Conservation (phyloP, 2,113 vertebrate species). For the Dromaius novaehollandiae region DNA sequence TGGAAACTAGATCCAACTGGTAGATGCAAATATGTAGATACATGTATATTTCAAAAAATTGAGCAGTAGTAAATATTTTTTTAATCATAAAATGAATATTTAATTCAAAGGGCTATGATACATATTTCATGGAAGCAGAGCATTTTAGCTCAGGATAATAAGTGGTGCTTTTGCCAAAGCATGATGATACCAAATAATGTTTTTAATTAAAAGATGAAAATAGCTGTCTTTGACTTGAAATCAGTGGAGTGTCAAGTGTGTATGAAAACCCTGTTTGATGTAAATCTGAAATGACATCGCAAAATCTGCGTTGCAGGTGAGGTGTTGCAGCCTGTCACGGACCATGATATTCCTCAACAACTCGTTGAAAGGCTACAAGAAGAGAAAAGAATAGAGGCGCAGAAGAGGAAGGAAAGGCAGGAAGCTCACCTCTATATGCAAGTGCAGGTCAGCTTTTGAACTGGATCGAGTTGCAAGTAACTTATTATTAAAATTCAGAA, state of each 20-base stretch:
- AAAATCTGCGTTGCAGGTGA: constrained; percentile 80
- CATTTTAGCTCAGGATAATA: not conserved
- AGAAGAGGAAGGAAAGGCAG: constrained; percentile 98
- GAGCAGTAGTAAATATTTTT: not conserved
- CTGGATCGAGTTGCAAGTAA: not conserved
- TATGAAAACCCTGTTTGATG: not conserved
- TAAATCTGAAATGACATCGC: not conserved
- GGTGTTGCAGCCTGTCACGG: constrained; percentile 93
- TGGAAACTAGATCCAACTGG: not conserved
- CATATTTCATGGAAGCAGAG: not conserved
- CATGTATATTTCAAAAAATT: not conserved
- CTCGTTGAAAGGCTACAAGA: constrained; percentile 96
- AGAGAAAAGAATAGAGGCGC: constrained; percentile 98
- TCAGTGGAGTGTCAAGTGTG: not conserved
- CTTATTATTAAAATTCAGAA: not conserved
- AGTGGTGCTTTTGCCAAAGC: not conserved
- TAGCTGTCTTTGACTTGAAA: not conserved
- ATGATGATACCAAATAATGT: not conserved
- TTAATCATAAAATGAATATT: not conserved
- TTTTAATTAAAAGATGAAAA: constrained; percentile 12
- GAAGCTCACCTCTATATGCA: constrained; percentile 99
- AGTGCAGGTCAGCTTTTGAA: constrained; percentile 87
- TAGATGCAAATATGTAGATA: not conserved
- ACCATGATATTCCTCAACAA: constrained; percentile 97
- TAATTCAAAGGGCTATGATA: not conserved